Base-by-base conservation (phyloP, 2,888 invertebrate species). In the Mylabris sibirica region DNA sequence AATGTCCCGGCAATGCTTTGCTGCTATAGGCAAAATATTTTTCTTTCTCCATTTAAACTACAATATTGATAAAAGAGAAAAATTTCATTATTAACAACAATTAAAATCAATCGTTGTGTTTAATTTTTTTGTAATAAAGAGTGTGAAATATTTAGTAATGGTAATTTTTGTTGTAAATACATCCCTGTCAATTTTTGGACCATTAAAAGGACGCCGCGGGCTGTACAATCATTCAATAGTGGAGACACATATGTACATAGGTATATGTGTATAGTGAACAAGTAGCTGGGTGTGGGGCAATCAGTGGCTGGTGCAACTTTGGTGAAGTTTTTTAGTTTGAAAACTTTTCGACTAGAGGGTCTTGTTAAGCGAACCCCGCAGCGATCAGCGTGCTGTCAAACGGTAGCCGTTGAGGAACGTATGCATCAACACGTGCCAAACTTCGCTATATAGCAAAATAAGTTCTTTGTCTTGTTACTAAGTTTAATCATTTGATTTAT, bases 131-230 rank as follows among this genome's bases (percentile, higher is more conserved):
- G 20, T 49, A 6, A 30, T 30, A 6, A 9, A 49, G 17, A 17
- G 20, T 20, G 44, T 49, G 8, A 17, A 20, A 41, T 41, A 38
- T 41, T 41, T 49, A 5, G 53, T 22, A 20, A 20, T 30, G 12
- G 11, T 24, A 53, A 24, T 24, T 22, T 24, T 53, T 53, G 12
- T 24, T 53, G 12, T 14, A 22, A 53, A 53, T 14, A 53, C 9
- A 24, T 12, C 30, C 4, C 30, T 77, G 76, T 75, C 72, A 76
- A 12, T 34, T 60, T 60, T 60, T 78, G 75, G 73, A 72, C 83
- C 83, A 84, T 84, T 84, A 84, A 83, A 84, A 83, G 81, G 70
- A 68, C 68, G 78, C 84, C 81, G 65, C 73, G 72, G 80, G 83
- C 79, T 64, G 66, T 71, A 65, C 60, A 81, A 82, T 83, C 82